These are phyloP conservation scores for Pogonocichla stellata DNA, from an alignment of 2,113 vertebrate species.

Conservation along the genomic window DNA sequence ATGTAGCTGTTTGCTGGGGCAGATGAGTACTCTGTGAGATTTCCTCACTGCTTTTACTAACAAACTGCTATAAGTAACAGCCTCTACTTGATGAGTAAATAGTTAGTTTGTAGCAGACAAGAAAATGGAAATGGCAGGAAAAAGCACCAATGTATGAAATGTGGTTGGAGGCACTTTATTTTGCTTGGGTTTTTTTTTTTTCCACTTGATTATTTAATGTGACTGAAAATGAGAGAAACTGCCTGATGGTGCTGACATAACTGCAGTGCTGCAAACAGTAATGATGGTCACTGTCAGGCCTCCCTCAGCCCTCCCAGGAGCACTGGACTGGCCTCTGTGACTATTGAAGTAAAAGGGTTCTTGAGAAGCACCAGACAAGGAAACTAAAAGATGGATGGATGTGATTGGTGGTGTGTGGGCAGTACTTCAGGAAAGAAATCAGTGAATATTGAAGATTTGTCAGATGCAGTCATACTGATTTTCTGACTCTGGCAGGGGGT, in stretches of 20 bases:
- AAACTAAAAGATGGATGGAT: not conserved
- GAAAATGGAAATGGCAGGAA: not conserved
- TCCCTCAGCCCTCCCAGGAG: not conserved
- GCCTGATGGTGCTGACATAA: not conserved
- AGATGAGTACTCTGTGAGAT: not conserved
- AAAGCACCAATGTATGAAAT: not conserved
- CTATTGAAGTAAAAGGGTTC: not conserved
- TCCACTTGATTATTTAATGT: not conserved
- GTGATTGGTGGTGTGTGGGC: not conserved
- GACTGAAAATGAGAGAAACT: not conserved
- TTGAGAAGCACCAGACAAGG: not conserved
- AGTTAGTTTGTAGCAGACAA: not conserved
- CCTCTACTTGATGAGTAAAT: not conserved
- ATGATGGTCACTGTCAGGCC: not conserved
- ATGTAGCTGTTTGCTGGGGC: not conserved
- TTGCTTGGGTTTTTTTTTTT: fast-evolving
- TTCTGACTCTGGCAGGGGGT: not conserved
- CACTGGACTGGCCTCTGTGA: not conserved
- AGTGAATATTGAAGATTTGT: not conserved
- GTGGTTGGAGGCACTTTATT: not conserved
- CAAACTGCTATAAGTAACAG: not conserved
- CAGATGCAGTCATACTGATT: not conserved
- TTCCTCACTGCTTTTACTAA: not conserved
- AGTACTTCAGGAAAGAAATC: not conserved
- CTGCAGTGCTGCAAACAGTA: not conserved